Base-by-base conservation (phyloP, 2,797 vertebrate genomes). In the Cygnus olor region DNA sequence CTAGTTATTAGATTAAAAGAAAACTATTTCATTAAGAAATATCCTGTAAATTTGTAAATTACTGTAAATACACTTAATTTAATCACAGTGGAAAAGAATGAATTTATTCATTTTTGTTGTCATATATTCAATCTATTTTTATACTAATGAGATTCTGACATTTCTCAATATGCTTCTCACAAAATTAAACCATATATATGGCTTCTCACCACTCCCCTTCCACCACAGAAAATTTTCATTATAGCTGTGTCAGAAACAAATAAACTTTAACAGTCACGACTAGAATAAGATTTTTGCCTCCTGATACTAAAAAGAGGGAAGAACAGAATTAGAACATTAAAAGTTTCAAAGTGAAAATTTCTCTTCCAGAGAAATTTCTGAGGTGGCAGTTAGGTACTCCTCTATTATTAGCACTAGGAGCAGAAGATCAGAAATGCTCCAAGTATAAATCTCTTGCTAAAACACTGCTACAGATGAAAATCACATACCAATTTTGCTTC, bases 391-490 rank as follows among this genome's bases (percentile, higher is more conserved):
- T 70, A 65, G 44, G 34, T 65, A 10, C 16, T 71, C 88, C 53
- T 84, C 40, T 90, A 74, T 83, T 92, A 85, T 88, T 81, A 90
- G 80, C 30, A 47, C 14, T 72, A 40, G 27, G 7, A 73, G 36
- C 17, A 88, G 44, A 86, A 25, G 24, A 90, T 51, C 42, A 85
- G 27, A 77, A 85, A 74, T 21, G 13, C 17, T 34, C 21, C 19
- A 68, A 80, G n/a, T 24, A 86, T 85, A 90, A 91, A 82, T 81
- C 47, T 82, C 60, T 58, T 78, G 42, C 38, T 91, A 83, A 85
- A 94, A 92, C 57, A 82, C 24, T 56, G 27, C 42, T 72, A 85
- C 28, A 89, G n/a, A 70, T 88, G 40, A 90, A 96, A 94, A 70
- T 51, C 73, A 60, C 72, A 72, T 38, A 90, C 3, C 79, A 85